phyloP scores from a whole-genome alignment of 1,140 invertebrate genomes.

The Lasaia peninsularis region DNA sequence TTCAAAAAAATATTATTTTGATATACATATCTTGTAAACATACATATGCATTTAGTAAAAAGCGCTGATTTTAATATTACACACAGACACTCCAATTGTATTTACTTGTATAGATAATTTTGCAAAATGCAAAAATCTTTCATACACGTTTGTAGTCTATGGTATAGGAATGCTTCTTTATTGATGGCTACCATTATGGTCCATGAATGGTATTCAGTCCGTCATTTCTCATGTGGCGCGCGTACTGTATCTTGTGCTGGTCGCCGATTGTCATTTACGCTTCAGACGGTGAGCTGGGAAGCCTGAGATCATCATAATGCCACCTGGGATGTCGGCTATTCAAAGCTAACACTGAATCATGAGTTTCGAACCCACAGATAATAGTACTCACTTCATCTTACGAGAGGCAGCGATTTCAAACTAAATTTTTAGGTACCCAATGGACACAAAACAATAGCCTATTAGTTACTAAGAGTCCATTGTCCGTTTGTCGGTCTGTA shows the following conservation, averaged over 20 bases:
- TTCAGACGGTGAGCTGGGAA: neutral
- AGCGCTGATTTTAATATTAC: too few relatives aligned
- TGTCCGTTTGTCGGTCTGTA: too few relatives aligned
- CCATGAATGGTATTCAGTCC: neutral
- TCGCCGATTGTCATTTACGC: neutral
- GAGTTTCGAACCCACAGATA: neutral
- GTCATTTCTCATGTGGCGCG: neutral
- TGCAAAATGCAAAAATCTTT: too few relatives aligned
- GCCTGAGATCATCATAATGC: constrained; percentile 14
- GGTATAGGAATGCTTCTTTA: neutral
- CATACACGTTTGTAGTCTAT: too few relatives aligned
- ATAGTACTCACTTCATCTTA: neutral
- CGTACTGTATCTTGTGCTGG: neutral
- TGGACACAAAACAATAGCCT: too few relatives aligned
- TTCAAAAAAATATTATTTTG: too few relatives aligned
- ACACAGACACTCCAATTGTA: too few relatives aligned
- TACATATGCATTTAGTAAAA: too few relatives aligned
- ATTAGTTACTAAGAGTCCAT: too few relatives aligned
- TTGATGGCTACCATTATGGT: neutral
- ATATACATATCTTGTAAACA: too few relatives aligned
- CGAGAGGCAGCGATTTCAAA: neutral
- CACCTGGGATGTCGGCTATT: constrained; percentile 29
- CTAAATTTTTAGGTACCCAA: too few relatives aligned
- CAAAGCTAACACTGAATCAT: constrained; percentile 20
- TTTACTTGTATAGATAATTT: too few relatives aligned